phyloP scores from a whole-genome alignment of 2,888 invertebrate species.

The Macrosiphum euphorbiae region DNA sequence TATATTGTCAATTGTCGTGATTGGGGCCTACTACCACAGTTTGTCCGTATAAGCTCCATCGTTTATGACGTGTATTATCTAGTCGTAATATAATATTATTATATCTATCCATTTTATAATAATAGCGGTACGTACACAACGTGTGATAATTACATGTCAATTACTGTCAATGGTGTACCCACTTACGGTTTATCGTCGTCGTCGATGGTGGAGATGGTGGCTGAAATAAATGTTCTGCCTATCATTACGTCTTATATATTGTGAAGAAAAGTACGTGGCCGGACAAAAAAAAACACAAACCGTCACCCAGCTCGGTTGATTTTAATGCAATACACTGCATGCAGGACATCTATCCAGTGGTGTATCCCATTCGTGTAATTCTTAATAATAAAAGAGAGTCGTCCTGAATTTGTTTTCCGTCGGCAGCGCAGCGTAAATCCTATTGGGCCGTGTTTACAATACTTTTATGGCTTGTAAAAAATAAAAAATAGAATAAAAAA shows the following conservation, averaged over 20 bases:
- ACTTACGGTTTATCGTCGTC: neutral
- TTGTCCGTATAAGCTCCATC: neutral
- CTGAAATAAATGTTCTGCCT: neutral
- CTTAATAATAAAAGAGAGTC: slow-evolving; percentile 20
- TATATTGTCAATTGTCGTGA: neutral
- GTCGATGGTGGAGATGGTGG: neutral
- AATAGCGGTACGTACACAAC: neutral
- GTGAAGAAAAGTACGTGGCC: neutral
- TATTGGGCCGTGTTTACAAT: slow-evolving; percentile 34
- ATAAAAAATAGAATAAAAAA: neutral
- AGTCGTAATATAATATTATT: neutral
- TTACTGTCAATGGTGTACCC: neutral
- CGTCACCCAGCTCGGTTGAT: slow-evolving; percentile 21
- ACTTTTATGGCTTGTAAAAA: slow-evolving; percentile 37
- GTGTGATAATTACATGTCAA: slow-evolving; percentile 9
- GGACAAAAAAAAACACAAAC: slow-evolving; percentile 26
- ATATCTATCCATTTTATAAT: neutral
- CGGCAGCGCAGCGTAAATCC: slow-evolving; percentile 46
- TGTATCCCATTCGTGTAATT: neutral
- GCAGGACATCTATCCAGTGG: neutral
- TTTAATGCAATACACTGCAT: neutral
- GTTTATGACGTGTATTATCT: neutral
- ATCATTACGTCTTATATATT: neutral
- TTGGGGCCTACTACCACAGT: neutral
- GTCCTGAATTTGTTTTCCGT: slow-evolving; percentile 28